These are phyloP conservation scores for Cryptoblepharus egeriae DNA, from an alignment of 2,797 vertebrate species.

Conservation along the genomic window DNA sequence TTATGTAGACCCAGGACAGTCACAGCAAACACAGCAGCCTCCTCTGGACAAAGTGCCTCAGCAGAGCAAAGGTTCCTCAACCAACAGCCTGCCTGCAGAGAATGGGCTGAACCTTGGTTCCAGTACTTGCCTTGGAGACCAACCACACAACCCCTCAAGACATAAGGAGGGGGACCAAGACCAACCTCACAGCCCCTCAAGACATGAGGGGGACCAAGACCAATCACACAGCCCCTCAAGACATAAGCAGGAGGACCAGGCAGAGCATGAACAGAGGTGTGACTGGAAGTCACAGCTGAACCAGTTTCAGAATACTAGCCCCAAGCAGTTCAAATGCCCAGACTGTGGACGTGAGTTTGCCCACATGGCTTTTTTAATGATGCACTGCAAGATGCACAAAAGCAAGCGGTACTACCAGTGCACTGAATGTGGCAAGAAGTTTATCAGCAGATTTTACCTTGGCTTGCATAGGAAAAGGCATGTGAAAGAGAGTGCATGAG, in stretches of 20 bases:
- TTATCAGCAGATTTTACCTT: neutral
- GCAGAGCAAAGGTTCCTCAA: neutral
- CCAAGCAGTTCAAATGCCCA: neutral
- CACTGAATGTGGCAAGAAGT: neutral
- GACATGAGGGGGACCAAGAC: too few relatives aligned
- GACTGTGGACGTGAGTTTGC: neutral
- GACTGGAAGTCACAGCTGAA: neutral
- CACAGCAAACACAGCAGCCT: accelerated
- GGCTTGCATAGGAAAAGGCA: neutral
- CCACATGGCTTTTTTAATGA: accelerated
- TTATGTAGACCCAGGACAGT: accelerated
- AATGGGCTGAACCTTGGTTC: neutral
- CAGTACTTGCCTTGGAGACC: accelerated
- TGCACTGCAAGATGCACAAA: neutral
- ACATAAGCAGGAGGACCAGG: neutral
- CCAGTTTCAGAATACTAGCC: neutral
- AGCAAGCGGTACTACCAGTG: neutral
- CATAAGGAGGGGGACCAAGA: neutral
- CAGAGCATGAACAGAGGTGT: neutral
- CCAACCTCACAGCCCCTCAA: too few relatives aligned
- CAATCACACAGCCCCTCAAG: neutral
- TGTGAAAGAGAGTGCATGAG: neutral
- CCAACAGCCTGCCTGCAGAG: too few relatives aligned
- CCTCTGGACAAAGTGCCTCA: neutral
- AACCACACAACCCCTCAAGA: neutral